phyloP scores from a whole-genome alignment of 2,113 vertebrate genomes.

The Eclectus roratus region DNA sequence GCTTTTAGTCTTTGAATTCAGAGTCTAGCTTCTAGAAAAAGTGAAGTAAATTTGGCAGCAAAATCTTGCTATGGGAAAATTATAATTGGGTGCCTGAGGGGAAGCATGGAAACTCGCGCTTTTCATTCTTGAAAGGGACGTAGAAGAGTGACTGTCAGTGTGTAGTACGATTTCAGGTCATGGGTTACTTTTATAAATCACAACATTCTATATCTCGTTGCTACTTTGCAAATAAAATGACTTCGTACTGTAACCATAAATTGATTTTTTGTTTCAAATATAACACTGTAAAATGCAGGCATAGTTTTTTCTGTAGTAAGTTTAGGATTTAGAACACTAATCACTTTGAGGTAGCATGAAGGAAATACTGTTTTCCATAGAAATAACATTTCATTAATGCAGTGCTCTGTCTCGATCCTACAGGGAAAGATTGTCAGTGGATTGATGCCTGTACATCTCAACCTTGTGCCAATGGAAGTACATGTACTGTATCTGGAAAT shows the following conservation, averaged over 20 bases:
- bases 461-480: constrained; percentile 87
- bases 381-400: neutral
- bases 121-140: neutral
- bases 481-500: constrained; percentile 77
- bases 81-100: neutral
- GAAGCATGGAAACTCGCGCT: neutral
- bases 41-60: neutral
- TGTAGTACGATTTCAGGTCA: neutral
- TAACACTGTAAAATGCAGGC: neutral
- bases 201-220: neutral
- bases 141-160: neutral
- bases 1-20: neutral
- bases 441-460: constrained; percentile 87
- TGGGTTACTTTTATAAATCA: neutral
- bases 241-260: neutral
- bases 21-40: neutral
- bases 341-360: neutral
- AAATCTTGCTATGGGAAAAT: neutral
- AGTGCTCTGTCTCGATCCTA: neutral
- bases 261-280: neutral
- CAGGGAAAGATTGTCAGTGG: constrained; percentile 84
- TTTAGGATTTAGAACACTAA: neutral
- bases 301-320: neutral
- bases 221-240: neutral
- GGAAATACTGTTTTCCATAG: neutral